Evolutionary conservation across 2,113 vertebrate species (phyloP).

Genomic region (Rhipidura dahli): DNA sequence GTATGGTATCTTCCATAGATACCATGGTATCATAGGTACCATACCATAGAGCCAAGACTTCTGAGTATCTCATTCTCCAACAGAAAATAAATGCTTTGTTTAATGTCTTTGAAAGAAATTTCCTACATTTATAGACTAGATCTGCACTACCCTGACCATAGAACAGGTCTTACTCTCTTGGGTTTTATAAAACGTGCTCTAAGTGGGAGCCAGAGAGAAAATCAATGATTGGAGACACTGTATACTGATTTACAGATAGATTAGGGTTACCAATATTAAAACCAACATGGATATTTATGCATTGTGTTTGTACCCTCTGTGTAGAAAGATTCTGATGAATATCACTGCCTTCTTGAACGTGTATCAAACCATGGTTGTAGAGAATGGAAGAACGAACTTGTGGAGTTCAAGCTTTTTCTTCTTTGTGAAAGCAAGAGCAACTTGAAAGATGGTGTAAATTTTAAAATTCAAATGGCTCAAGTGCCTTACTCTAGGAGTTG

Average conservation of each 20-base stretch:
- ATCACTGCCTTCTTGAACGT: not conserved
- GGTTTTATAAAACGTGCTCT: not conserved
- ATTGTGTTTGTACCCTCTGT: not conserved
- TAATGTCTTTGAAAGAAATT: not conserved
- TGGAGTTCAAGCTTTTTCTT: not conserved
- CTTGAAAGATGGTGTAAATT: not conserved
- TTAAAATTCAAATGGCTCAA: not conserved
- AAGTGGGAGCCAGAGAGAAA: not conserved
- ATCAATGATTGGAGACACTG: not conserved
- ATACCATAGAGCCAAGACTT: too few relatives aligned
- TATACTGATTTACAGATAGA: not conserved
- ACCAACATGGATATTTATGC: not conserved
- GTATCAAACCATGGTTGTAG: not conserved
- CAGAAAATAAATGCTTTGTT: not conserved
- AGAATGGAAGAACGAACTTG: not conserved
- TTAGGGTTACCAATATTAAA: not conserved
- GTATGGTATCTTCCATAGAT: not conserved
- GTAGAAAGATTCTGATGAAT: not conserved
- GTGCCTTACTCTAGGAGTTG: not conserved
- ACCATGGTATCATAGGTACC: too few relatives aligned
- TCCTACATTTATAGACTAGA: not conserved
- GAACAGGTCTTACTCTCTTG: not conserved
- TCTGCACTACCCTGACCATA: not conserved
- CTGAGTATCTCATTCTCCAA: not conserved
- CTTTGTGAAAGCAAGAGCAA: conserved; percentile 13